Evolutionary conservation across 2,888 invertebrate species (phyloP), one percentile per base, ranked within the genome.

Genomic region (Parnassius orleans): DNA sequence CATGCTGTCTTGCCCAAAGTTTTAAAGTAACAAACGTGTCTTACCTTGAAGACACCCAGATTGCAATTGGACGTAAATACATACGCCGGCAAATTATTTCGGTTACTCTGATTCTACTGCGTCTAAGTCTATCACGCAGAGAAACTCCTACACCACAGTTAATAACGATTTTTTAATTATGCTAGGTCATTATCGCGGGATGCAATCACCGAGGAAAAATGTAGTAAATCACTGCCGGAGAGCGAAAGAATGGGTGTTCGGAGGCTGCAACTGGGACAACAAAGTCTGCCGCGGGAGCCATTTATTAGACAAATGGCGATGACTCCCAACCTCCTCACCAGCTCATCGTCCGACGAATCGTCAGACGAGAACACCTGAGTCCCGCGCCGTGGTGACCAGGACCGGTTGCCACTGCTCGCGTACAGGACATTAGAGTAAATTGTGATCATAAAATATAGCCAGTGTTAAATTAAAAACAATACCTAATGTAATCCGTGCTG

Each of bases 131-230:
- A 7, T 33, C 33, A 33, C 7, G 33, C 5, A 33, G 7, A 33
- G 33, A 33, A 33, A 7, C 33, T 33, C 33, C 33, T 33, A 33
- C 7, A 7, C 7, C 7, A 33, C 7, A 33, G 33, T 33, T 33
- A 33, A 7, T 33, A 33, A 33, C 41, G 14, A 54, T 15, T 59
- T 54, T 44, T 5, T 2, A 15, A 3, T 43, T 41, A 42, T 65
- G 57, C 9, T 77, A 94, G 94, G 63, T 93, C 93, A n/a, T 74
- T 94, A 69, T 93, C 93, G 50, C 92, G 95, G 70, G 94, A 95
- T 80, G 94, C 93, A 66, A 95, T 95, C 74, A 95, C 95, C 61
- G 95, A 95, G 87, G 95, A 95, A 78, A 93, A 94, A 78, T 92
- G 92, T 74, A 88, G 93, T 80, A 93, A 93, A 82, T 94, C 93